Evolutionary conservation across 2,888 invertebrate species (phyloP).

Genomic region (Drosophila setosimentum): DNA sequence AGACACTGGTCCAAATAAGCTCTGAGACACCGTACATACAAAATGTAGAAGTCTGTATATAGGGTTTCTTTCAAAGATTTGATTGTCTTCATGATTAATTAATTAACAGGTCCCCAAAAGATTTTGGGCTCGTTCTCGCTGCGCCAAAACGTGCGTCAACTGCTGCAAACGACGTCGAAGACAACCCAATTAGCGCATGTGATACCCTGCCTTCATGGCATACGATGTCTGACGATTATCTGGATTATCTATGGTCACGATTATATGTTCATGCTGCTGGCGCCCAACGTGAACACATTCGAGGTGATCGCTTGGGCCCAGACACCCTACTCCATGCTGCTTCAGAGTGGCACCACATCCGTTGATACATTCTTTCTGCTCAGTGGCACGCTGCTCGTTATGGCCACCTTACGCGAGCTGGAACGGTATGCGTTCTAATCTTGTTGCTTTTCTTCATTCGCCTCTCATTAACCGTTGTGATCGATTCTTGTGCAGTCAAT

Average conservation of each 20-base stretch:
- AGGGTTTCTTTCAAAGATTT: too few species aligned
- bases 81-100: background rate
- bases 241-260: slow-evolving; percentile 84
- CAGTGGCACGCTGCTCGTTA: slow-evolving; percentile 86
- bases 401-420: slow-evolving; percentile 63
- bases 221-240: slow-evolving; percentile 83
- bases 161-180: slow-evolving; percentile 19
- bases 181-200: slow-evolving; percentile 24
- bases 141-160: slow-evolving; percentile 44
- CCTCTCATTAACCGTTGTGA: background rate
- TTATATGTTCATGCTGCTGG: slow-evolving; percentile 47
- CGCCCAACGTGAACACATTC: slow-evolving; percentile 54
- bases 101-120: slow-evolving; percentile 25
- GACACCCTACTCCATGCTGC: slow-evolving; percentile 60
- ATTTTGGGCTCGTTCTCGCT: slow-evolving; percentile 69
- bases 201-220: slow-evolving; percentile 83
- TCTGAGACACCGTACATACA: too few species aligned
- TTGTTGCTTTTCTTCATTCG: background rate
- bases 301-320: slow-evolving; percentile 50
- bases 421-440: slow-evolving; percentile 50
- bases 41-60: too few species aligned
- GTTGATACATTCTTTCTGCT: slow-evolving; percentile 88
- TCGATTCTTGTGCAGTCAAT: slow-evolving; percentile 16
- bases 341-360: slow-evolving; percentile 84
- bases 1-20: too few species aligned